A percentile compares a stretch with the other conserved stretches of the same genome.
Conservation (phyloP, 2,888 invertebrate genomes). For the Campoletis raptor region DNA sequence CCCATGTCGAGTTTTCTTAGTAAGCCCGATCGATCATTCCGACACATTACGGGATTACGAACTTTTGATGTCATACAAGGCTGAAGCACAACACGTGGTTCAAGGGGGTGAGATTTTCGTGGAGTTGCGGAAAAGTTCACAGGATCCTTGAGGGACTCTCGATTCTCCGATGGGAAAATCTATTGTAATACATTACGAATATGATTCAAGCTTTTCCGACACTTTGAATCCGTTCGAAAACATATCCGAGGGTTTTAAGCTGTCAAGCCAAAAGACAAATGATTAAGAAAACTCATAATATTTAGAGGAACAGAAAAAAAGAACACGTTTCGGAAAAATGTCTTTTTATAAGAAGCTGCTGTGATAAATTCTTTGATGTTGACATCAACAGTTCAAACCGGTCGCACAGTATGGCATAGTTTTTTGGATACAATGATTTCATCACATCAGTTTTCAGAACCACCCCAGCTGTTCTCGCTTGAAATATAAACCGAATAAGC, state of each 20-base stretch:
- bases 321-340: not conserved
- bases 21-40: slow-evolving; percentile 61
- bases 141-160: slow-evolving; percentile 30
- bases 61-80: slow-evolving; percentile 50
- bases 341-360: not conserved
- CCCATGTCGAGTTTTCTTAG: not conserved
- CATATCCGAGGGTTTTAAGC: not conserved
- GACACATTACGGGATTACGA: slow-evolving; percentile 60
- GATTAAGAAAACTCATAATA: not conserved
- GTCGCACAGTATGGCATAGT: not conserved
- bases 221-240: not conserved
- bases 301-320: not conserved
- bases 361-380: not conserved
- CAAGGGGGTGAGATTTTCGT: slow-evolving; percentile 19
- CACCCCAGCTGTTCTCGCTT: not conserved
- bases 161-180: slow-evolving; percentile 33
- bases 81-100: slow-evolving; percentile 32
- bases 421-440: not conserved
- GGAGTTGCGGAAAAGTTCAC: slow-evolving; percentile 39
- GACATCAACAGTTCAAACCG: not conserved
- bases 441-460: not conserved
- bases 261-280: not conserved
- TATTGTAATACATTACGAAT: slow-evolving; percentile 8
- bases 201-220: slow-evolving; percentile 14
- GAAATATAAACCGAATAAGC: not conserved